phyloP scores from a whole-genome alignment of 2,888 invertebrate species.

The Panzeria rudis region DNA sequence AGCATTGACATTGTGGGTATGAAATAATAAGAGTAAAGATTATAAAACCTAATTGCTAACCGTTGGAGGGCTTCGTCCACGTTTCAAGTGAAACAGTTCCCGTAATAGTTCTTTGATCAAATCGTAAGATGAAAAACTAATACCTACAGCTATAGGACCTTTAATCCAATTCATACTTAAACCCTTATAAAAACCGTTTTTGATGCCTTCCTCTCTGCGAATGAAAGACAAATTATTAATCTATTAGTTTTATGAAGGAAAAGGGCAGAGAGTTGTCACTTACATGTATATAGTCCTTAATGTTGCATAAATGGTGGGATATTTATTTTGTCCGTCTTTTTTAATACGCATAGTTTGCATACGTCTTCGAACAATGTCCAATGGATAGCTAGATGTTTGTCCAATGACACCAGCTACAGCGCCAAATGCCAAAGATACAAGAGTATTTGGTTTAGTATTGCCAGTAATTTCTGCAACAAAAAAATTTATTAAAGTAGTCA shows the following conservation, averaged over 20 bases:
- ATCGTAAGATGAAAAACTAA: constrained; percentile 98
- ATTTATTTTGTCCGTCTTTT: constrained; percentile 84
- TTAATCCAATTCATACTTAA: constrained; percentile 99
- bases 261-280: constrained; percentile 75
- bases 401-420: constrained; percentile 96
- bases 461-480: constrained; percentile 82
- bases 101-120: constrained; percentile 87
- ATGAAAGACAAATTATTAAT: constrained; percentile 64
- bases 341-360: constrained; percentile 86
- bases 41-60: constrained; percentile 48
- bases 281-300: constrained; percentile 89
- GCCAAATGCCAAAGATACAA: constrained; percentile 91
- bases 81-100: constrained; percentile 82
- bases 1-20: constrained; percentile 41
- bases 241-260: background rate
- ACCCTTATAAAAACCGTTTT: constrained; percentile 97
- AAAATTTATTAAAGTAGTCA: background rate
- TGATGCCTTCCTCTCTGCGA: constrained; percentile 92
- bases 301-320: constrained; percentile 88
- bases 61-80: constrained; percentile 76
- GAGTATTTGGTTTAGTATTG: constrained; percentile 84
- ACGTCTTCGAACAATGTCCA: constrained; percentile 92
- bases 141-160: constrained; percentile 95
- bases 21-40: background rate
- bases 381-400: constrained; percentile 97